phyloP scores from a whole-genome alignment of 2,888 invertebrate genomes.

The Serripes groenlandicus region DNA sequence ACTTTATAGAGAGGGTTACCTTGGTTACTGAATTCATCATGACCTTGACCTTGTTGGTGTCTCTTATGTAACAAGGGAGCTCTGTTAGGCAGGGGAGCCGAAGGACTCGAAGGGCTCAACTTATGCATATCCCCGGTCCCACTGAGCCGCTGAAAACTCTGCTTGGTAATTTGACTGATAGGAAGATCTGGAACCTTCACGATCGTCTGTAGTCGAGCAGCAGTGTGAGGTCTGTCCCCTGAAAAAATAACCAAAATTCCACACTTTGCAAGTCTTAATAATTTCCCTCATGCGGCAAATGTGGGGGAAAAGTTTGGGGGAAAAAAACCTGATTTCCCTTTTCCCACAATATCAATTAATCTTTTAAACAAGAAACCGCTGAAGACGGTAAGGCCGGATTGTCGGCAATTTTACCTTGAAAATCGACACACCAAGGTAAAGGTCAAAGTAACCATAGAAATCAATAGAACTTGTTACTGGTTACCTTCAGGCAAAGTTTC shows the following conservation, averaged over 20 bases:
- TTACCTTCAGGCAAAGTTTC: too few species aligned
- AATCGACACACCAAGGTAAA: too few species aligned
- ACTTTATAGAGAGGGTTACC: too few species aligned
- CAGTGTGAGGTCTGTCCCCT: conserved; percentile 24
- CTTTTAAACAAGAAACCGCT: too few species aligned
- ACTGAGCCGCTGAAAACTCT: conserved; percentile 80
- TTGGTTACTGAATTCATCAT: not conserved
- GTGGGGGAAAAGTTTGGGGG: not conserved
- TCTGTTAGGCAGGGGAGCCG: conserved; percentile 51
- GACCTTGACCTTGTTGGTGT: conserved; percentile 58
- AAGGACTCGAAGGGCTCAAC: conserved; percentile 58
- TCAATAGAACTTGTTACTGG: too few species aligned
- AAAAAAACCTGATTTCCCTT: too few species aligned
- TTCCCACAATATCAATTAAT: too few species aligned
- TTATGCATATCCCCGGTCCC: conserved; percentile 58
- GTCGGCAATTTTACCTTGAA: too few species aligned
- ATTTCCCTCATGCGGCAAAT: too few species aligned
- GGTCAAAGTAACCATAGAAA: too few species aligned
- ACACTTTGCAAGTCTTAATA: too few species aligned
- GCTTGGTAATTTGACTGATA: conserved; percentile 83
- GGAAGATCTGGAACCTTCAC: conserved; percentile 62
- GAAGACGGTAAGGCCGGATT: too few species aligned
- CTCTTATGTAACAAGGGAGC: conserved; percentile 72
- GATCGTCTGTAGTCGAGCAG: conserved; percentile 25
- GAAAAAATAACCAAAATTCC: not conserved